Conservation (phyloP, 2,113 vertebrate species). For the Meriones unguiculatus region DNA sequence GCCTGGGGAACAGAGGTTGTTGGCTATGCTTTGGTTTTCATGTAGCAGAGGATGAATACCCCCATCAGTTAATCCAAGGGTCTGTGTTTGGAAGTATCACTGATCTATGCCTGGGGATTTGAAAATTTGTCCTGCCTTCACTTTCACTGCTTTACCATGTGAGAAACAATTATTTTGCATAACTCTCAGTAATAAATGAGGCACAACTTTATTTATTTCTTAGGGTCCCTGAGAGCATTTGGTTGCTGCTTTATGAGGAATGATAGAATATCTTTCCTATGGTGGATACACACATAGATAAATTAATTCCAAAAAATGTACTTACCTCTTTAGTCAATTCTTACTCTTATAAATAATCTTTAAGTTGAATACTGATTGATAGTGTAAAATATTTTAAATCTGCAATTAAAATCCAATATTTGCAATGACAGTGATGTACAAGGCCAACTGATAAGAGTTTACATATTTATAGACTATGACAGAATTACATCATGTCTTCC, state of each 20-base stretch:
- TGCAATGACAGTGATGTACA: not conserved
- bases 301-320: not conserved
- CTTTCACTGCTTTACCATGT: not conserved
- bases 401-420: not conserved
- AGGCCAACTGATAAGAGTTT: conserved; percentile 16
- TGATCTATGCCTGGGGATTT: not conserved
- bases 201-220: not conserved
- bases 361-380: not conserved
- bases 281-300: not conserved
- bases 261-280: not conserved
- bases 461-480: conserved; percentile 11
- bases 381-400: conserved; percentile 32
- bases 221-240: not conserved
- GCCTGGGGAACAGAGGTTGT: not conserved
- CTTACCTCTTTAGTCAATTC: not conserved
- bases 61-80: not conserved
- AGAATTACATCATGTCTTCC: not conserved
- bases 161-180: conserved; percentile 19
- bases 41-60: not conserved
- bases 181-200: not conserved
- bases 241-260: conserved; percentile 27
- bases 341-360: conserved; percentile 21
- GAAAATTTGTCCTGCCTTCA: not conserved
- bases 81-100: not conserved
- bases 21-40: not conserved